A percentile compares a stretch with the other conserved stretches of the same genome.
Evolutionary conservation across 92 coral and sea anemone genomes (phyloP).

Genomic region (Phenganax marumi): DNA sequence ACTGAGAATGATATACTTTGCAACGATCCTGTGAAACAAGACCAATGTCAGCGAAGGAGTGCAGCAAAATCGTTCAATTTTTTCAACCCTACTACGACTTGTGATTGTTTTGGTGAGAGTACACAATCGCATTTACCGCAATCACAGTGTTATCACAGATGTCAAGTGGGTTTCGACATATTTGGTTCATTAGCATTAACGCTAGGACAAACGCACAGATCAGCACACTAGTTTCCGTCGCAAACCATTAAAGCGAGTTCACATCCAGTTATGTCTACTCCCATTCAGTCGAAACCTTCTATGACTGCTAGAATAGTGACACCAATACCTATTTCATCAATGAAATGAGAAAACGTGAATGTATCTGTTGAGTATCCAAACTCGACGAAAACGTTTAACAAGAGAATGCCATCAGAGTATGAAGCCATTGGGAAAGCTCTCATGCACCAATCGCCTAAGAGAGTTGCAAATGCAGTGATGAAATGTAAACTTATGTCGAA

Average conservation of each 20-base stretch:
- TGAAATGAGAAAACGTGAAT: too few species aligned
- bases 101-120: neutral
- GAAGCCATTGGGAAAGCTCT: too few species aligned
- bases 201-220: constrained; percentile 6
- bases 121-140: neutral
- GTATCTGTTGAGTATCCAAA: too few species aligned
- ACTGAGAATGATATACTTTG: constrained; percentile 2
- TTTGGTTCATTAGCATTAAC: constrained; percentile 11
- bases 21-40: neutral
- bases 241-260: neutral
- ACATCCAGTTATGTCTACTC: neutral
- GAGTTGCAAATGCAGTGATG: too few species aligned
- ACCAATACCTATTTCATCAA: too few species aligned
- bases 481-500: too few species aligned
- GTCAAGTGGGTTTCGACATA: neutral
- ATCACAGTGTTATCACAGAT: neutral
- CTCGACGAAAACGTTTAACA: too few species aligned
- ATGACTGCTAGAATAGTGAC: too few species aligned
- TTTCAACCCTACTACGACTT: constrained; percentile 52
- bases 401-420: too few species aligned
- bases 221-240: neutral
- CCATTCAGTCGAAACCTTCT: too few species aligned
- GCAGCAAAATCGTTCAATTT: constrained; percentile 52
- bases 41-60: neutral
- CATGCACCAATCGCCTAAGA: too few species aligned